Evolutionary conservation across 2,113 vertebrate species (phyloP).

Genomic region (Tauraco erythrolophus): DNA sequence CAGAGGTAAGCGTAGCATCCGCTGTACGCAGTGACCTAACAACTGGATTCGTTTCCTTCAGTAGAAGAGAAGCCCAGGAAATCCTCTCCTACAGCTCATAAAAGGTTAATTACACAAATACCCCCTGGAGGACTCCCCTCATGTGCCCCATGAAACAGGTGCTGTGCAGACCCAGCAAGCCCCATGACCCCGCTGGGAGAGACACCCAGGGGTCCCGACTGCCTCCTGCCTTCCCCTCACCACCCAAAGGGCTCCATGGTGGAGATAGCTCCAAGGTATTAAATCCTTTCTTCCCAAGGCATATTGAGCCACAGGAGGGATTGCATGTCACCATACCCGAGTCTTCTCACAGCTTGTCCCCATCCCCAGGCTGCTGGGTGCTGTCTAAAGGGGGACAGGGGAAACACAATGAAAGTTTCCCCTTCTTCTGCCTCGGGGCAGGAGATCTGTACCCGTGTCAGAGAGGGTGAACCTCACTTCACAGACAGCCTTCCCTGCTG

Average conservation of each 20-base stretch:
- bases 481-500: neutral
- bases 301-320: neutral
- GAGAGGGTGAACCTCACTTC: rapidly evolving
- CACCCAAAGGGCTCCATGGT: neutral
- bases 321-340: rapidly evolving
- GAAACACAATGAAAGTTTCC: rapidly evolving
- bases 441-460: rapidly evolving
- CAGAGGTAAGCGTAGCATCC: rapidly evolving
- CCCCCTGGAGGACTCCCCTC: rapidly evolving
- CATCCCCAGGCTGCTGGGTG: neutral
- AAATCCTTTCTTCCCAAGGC: neutral
- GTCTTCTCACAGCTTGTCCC: neutral
- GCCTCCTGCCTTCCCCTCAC: neutral
- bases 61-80: neutral
- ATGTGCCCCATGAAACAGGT: rapidly evolving
- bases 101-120: neutral
- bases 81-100: neutral
- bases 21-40: neutral
- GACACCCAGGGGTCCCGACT: neutral
- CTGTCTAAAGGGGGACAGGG: rapidly evolving
- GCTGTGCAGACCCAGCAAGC: neutral
- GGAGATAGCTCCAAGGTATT: neutral
- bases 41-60: neutral
- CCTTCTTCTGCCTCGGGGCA: neutral
- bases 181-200: rapidly evolving